A percentile compares a stretch with the other conserved stretches of the same genome.
Conservation (phyloP, 1,140 invertebrate genomes). For the Drosophila oshimai region DNA sequence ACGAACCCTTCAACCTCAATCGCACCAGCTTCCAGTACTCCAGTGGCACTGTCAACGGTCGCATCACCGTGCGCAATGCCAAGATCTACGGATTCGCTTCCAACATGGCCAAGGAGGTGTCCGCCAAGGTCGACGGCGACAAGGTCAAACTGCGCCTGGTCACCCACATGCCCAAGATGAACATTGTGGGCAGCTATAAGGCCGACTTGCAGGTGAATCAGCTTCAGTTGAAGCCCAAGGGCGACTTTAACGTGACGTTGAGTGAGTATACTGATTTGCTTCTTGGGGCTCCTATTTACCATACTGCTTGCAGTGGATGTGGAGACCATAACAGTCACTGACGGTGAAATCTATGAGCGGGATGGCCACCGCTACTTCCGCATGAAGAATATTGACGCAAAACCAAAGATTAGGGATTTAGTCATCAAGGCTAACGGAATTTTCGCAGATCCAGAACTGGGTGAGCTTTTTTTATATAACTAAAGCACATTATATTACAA, state of each 20-base stretch:
- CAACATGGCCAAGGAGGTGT: constrained; percentile 37
- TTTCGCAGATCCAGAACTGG: constrained; percentile 75
- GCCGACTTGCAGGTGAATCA: constrained; percentile 71
- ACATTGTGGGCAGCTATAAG: constrained; percentile 71
- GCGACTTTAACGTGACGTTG: constrained; percentile 74
- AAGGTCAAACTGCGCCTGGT: constrained; percentile 47
- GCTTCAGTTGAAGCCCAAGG: constrained; percentile 69
- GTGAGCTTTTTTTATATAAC: constrained; percentile 40
- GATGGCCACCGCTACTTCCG: constrained; percentile 59
- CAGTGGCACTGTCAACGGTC: constrained; percentile 50
- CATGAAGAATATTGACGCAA: constrained; percentile 48
- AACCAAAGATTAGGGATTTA: constrained; percentile 64
- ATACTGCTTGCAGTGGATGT: constrained; percentile 53
- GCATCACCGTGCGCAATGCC: constrained; percentile 56
- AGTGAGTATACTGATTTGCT: constrained; percentile 35
- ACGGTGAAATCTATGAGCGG: constrained; percentile 59
- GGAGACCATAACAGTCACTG: constrained; percentile 34
- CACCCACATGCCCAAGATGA: constrained; percentile 51
- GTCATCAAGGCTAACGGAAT: constrained; percentile 72
- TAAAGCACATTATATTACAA: too few relatives aligned
- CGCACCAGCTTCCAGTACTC: constrained; percentile 64
- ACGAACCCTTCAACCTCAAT: constrained; percentile 70
- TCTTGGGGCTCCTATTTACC: not conserved
- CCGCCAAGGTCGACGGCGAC: constrained; percentile 33
- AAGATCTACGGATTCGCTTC: constrained; percentile 56